phyloP scores from a whole-genome alignment of 2,797 vertebrate species.

The Danio choprae region DNA sequence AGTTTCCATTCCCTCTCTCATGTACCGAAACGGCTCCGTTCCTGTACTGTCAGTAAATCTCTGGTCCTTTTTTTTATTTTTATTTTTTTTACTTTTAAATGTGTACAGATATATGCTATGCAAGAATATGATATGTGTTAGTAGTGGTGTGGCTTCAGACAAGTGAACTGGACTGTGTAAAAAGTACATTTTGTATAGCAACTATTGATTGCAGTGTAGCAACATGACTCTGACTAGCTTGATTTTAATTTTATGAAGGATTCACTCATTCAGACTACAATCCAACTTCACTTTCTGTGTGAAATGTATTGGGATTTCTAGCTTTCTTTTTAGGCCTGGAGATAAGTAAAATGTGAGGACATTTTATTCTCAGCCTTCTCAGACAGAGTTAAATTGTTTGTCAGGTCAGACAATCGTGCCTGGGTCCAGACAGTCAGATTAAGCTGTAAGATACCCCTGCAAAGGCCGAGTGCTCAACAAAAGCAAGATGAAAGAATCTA shows the following conservation, averaged over 20 bases:
- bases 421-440: conserved; percentile 31
- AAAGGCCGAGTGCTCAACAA: conserved; percentile 35
- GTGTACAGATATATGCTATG: not conserved
- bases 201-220: not conserved
- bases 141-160: not conserved
- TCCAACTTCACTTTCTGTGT: not conserved
- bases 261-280: not conserved
- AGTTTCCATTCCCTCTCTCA: not conserved
- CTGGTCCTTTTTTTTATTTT: too few species aligned
- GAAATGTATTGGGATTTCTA: not conserved
- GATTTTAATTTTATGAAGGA: not conserved
- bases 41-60: not conserved
- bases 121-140: not conserved
- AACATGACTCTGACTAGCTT: not conserved
- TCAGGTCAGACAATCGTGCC: conserved; percentile 52
- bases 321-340: not conserved
- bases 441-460: conserved; percentile 44
- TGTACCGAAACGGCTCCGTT: not conserved
- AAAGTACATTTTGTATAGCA: not conserved
- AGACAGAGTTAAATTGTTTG: conserved; percentile 52
- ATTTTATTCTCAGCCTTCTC: conserved; percentile 29
- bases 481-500: conserved; percentile 39
- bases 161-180: not conserved
- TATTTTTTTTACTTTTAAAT: too few species aligned
- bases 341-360: conserved; percentile 30